Conservation (phyloP, 2,888 invertebrate genomes). For the Eudemis profundana region DNA sequence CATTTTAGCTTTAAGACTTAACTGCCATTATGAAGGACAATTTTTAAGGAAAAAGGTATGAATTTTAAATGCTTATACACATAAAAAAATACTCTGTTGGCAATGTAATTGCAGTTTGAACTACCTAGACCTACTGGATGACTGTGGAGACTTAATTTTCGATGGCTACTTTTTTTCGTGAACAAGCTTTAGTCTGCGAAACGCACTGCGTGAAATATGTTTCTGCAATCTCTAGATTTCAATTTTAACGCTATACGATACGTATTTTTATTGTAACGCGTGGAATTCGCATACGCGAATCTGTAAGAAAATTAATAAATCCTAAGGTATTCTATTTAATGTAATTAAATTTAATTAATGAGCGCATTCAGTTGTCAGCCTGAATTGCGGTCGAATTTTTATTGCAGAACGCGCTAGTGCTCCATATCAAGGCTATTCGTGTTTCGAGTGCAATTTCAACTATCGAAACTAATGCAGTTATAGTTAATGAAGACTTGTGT, state of each 20-base stretch:
- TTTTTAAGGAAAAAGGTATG: too few relatives aligned
- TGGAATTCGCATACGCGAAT: constrained; percentile 12
- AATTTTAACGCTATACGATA: background rate
- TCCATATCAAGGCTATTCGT: constrained; percentile 14
- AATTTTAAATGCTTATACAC: too few relatives aligned
- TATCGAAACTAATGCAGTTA: constrained; percentile 21
- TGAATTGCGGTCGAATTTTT: constrained; percentile 9
- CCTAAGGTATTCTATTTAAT: constrained; percentile 36
- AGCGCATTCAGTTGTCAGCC: constrained; percentile 22
- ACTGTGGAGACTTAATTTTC: too few relatives aligned
- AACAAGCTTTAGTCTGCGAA: too few relatives aligned
- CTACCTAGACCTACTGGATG: too few relatives aligned
- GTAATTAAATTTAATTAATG: constrained; percentile 16
- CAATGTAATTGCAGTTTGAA: too few relatives aligned
- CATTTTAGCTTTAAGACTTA: too few relatives aligned
- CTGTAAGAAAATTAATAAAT: constrained; percentile 14
- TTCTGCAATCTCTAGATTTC: constrained; percentile 36
- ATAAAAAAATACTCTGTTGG: too few relatives aligned
- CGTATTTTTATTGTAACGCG: constrained; percentile 12
- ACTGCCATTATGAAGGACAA: too few relatives aligned
- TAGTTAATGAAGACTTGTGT: constrained; percentile 21
- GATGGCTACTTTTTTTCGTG: too few relatives aligned
- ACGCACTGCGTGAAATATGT: background rate
- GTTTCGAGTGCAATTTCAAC: constrained; percentile 10
- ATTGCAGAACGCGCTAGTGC: constrained; percentile 18